These are phyloP conservation scores for Zoanthus solanderi DNA, from an alignment of 92 coral and sea anemone species.

Conservation along the genomic window DNA sequence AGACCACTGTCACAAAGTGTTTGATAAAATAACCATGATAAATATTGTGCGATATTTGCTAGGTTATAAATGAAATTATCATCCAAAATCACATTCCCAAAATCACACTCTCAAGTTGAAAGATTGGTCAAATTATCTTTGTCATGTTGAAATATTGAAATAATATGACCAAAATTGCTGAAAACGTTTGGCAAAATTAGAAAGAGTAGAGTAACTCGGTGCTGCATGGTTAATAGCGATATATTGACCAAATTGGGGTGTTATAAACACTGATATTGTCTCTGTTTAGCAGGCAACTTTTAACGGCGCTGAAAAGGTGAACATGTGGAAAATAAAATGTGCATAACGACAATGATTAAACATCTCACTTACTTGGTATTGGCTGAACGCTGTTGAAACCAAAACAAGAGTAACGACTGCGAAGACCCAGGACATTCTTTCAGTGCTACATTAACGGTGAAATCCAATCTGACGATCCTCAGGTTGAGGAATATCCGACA, in stretches of 20 bases:
- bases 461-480: constrained; percentile 1
- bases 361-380: constrained; percentile 14
- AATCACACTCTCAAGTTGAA: background rate
- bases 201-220: background rate
- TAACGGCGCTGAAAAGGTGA: background rate
- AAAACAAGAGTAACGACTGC: constrained; percentile 8
- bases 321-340: constrained; percentile 17
- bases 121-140: background rate
- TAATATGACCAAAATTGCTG: background rate
- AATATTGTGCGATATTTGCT: background rate
- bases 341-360: background rate
- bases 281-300: background rate
- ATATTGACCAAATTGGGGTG: background rate
- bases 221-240: no score
- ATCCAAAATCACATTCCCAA: background rate
- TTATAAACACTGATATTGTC: background rate
- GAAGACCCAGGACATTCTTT: background rate
- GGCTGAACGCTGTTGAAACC: background rate
- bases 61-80: background rate
- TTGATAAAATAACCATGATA: background rate
- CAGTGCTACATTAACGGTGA: background rate
- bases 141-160: background rate
- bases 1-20: background rate
- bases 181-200: background rate
- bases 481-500: no score